Base-by-base conservation (phyloP, 2,888 invertebrate species). In the Ectobius pallidus region DNA sequence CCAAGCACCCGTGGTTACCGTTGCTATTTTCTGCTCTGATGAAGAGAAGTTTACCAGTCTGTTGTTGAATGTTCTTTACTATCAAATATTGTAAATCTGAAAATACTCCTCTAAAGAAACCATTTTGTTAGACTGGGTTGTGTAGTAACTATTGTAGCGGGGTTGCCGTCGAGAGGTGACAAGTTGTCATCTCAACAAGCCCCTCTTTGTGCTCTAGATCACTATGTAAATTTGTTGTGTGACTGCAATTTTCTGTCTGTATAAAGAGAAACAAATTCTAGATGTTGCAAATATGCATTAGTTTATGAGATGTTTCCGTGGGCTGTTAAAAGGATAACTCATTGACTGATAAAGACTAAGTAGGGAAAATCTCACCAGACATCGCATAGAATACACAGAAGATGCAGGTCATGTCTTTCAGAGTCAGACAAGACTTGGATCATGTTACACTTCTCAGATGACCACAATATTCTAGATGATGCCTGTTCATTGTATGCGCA, bases 281-380 rank as follows among this genome's bases (percentile, higher is more conserved):
- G 79, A 76, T 79, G 79, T 79, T 77, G 78, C 78, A 77, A 80
- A 80, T 78, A 79, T 79, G 79, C 78, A 79, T 78, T 79, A 79
- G 79, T 78, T 77, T 77, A 75, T 78, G 78, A 78, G 73, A 76
- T 75, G 73, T 77, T 77, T 77, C 74, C 77, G 77, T 78, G 78
- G 78, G 78, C 77, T 79, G 78, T 79, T 78, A 74, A 74, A n/a
- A 76, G 70, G 68, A 72, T 75, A 73, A 75, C 62, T 76, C 70
- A 76, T 75, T 74, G 75, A 76, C 76, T 76, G 76, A 76, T 73
- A 72, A 73, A 75, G 72, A 70, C 73, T 75, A 72, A 39, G 74
- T 74, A 74, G 71, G 69, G 69, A 70, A 49, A 70, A 67, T 72
- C 71, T 75, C 75, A 75, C 73, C 76, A 74, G 71, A 72, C 72